A percentile compares a stretch with the other conserved stretches of the same genome.
Conservation (phyloP, 2,888 invertebrate genomes). For the Morpho deidamia region DNA sequence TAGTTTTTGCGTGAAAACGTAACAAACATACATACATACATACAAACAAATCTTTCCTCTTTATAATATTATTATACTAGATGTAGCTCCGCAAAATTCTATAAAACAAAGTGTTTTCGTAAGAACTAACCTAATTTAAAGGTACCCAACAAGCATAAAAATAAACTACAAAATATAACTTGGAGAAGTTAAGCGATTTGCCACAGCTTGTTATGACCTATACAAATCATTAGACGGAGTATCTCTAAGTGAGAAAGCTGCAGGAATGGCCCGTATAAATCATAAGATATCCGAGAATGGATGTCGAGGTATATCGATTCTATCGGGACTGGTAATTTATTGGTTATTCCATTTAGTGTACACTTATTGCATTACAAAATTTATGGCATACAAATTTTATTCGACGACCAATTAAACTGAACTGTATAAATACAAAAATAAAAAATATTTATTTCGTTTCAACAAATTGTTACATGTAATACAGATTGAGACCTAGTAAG, state of each 20-base stretch:
- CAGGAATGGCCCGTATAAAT: conserved; percentile 35
- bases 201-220: conserved; percentile 8
- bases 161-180: background rate
- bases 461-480: too few relatives aligned
- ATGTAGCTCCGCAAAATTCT: too few relatives aligned
- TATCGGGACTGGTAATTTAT: conserved; percentile 28
- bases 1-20: too few relatives aligned
- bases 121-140: too few relatives aligned
- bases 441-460: too few relatives aligned
- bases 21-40: too few relatives aligned
- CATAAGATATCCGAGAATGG: conserved; percentile 32
- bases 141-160: too few relatives aligned
- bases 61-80: too few relatives aligned
- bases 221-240: conserved; percentile 22
- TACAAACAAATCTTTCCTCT: too few relatives aligned
- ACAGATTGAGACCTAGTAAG: too few relatives aligned
- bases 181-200: conserved; percentile 3
- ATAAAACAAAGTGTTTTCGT: too few relatives aligned
- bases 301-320: conserved; percentile 25
- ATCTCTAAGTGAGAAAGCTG: conserved; percentile 22
- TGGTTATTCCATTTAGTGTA: conserved; percentile 24
- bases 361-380: conserved; percentile 29
- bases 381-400: conserved; percentile 22
- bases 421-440: too few relatives aligned
- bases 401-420: background rate